These are phyloP conservation scores for Ips nitidus DNA, from an alignment of 1,140 invertebrate genomes.

Conservation along the genomic window DNA sequence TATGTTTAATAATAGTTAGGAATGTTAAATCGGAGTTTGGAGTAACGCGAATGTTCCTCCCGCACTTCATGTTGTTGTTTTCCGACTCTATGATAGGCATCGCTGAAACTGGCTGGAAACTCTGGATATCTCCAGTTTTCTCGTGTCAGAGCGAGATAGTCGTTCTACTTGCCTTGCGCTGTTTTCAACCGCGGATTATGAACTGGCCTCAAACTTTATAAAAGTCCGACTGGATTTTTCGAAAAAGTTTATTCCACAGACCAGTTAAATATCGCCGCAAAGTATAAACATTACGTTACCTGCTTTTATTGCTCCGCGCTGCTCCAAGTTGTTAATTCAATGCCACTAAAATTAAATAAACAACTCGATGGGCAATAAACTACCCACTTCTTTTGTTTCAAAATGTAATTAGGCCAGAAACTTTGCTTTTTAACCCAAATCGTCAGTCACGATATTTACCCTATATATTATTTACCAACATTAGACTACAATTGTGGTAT, in stretches of 20 bases:
- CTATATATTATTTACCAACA: no score
- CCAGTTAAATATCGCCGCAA: slow-evolving; percentile 20
- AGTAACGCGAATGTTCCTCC: neutral
- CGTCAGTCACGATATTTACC: no score
- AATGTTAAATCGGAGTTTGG: slow-evolving; percentile 11
- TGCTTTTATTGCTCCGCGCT: slow-evolving; percentile 14
- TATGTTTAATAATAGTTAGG: slow-evolving; percentile 8
- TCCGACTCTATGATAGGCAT: slow-evolving; percentile 17
- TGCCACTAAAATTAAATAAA: slow-evolving; percentile 10
- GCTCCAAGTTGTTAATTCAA: slow-evolving; percentile 8
- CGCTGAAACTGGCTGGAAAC: slow-evolving; percentile 30
- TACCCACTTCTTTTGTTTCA: slow-evolving; percentile 37
- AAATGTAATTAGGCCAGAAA: no score
- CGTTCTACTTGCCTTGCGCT: slow-evolving; percentile 13
- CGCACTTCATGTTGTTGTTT: slow-evolving; percentile 15
- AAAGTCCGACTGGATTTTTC: slow-evolving; percentile 25
- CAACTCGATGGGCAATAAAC: slow-evolving; percentile 5
- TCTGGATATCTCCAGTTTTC: slow-evolving; percentile 7
- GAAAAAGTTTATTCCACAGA: slow-evolving; percentile 12
- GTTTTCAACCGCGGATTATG: slow-evolving; percentile 24
- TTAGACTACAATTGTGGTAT: no score
- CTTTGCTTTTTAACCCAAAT: no score
- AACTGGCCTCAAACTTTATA: slow-evolving; percentile 32
- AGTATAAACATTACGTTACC: slow-evolving; percentile 11
- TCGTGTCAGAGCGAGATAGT: slow-evolving; percentile 10